Base-by-base conservation (phyloP, 2,888 invertebrate species). In the Lottia gigantea region DNA sequence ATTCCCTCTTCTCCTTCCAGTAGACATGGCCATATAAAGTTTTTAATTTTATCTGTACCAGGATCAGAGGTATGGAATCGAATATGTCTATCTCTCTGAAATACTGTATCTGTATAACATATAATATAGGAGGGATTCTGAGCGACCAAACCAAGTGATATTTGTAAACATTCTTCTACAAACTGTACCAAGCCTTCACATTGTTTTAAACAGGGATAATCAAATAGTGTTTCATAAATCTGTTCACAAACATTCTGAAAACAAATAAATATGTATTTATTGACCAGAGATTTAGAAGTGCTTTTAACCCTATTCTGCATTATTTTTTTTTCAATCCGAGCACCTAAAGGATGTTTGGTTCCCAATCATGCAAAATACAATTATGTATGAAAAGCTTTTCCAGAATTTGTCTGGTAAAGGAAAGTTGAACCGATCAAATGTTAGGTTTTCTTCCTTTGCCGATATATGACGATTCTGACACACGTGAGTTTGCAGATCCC, bases 221-320 rank as follows among this genome's bases (percentile, higher is more conserved):
- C 97, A 85, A 95, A 95, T 23, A 98, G 91, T 0, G 97, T 97
- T 78, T 93, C 93, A 89, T 95, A 93, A 76, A 98, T 93, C 91
- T 95, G 92, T 46, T 90, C 88, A 74, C 91, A 90, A 1, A 92
- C 92, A 81, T 92, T 91, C 91, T 92, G 86, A 16, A 73, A 73
- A 69, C 23, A 16, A 70, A 71, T 4, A 31, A 31, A 6, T 31
- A 6, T n/a, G n/a, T n/a, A n/a, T n/a, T n/a, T n/a, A n/a, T n/a
- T n/a, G n/a, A n/a, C n/a, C n/a, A n/a, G n/a, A n/a, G n/a, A n/a
- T n/a, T n/a, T n/a, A n/a, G n/a, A n/a, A n/a, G n/a, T n/a, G n/a
- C n/a, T n/a, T n/a, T n/a, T n/a, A n/a, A n/a, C n/a, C n/a, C n/a
- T n/a, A n/a, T n/a, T n/a, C n/a, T n/a, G n/a, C n/a, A n/a, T n/a